phyloP scores from a whole-genome alignment of 2,797 vertebrate genomes.

The Pantherophis alleghaniensis region DNA sequence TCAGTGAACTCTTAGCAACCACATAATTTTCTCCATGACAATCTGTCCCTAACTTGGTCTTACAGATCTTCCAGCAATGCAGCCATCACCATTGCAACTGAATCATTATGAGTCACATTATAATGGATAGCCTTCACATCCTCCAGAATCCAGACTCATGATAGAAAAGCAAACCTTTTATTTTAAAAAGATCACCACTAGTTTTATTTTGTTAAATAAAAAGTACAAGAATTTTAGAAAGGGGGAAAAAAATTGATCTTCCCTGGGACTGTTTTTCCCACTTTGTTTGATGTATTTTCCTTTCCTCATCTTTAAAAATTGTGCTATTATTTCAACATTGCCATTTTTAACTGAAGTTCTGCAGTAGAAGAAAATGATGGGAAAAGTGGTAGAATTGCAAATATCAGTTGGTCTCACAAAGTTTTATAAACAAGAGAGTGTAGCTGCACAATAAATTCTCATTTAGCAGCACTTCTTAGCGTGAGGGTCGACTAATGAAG shows the following conservation, averaged over 20 bases:
- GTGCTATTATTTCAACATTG: background rate
- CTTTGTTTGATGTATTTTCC: background rate
- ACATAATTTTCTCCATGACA: no score
- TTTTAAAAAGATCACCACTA: background rate
- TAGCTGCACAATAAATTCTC: no score
- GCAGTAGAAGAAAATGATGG: background rate
- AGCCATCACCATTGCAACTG: background rate
- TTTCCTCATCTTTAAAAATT: background rate
- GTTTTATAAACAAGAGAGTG: background rate
- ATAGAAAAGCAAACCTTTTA: background rate
- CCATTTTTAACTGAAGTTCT: background rate
- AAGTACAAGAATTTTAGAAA: background rate
- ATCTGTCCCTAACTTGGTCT: no score
- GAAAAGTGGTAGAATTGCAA: background rate
- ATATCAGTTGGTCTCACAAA: background rate
- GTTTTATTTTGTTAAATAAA: background rate
- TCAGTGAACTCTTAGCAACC: no score
- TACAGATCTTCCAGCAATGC: no score
- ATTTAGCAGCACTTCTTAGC: background rate
- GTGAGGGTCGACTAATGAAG: background rate
- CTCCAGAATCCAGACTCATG: background rate
- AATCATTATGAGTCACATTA: background rate
- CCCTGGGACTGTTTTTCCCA: background rate
- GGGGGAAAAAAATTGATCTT: background rate
- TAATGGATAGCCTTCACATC: background rate